A percentile compares a stretch with the other conserved stretches of the same genome.
Conservation (phyloP, 2,797 vertebrate species). For the Falco novaeseelandiae region DNA sequence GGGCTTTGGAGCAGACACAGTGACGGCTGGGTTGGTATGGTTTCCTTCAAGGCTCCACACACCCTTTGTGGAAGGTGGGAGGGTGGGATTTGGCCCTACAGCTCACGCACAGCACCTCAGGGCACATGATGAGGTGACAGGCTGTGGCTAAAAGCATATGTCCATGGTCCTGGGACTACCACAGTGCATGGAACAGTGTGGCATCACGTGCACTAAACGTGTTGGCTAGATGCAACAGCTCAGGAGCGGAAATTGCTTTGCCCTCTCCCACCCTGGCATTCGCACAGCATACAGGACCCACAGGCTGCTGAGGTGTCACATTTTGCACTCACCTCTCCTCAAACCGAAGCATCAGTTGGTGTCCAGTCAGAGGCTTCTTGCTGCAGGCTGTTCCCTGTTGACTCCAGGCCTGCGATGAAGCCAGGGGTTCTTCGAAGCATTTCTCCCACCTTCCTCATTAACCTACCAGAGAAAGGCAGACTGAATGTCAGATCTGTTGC, state of each 20-base stretch:
- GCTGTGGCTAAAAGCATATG: not conserved
- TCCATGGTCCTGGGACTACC: not conserved
- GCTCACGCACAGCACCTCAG: not conserved
- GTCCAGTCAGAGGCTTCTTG: not conserved
- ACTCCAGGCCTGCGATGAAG: not conserved
- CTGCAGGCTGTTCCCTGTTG: not conserved
- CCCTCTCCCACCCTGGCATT: not conserved
- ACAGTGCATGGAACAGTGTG: fast-evolving
- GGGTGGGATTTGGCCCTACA: not conserved
- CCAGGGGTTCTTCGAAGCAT: not conserved
- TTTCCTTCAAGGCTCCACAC: not conserved
- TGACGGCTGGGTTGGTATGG: not conserved
- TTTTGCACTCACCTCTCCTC: not conserved
- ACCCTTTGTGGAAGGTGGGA: not conserved
- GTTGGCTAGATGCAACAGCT: fast-evolving
- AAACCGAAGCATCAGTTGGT: not conserved
- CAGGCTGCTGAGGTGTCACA: not conserved
- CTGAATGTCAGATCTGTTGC: not conserved
- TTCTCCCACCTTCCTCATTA: not conserved
- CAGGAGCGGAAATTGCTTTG: not conserved
- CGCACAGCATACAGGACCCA: not conserved
- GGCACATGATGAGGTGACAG: not conserved
- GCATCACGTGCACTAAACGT: not conserved
- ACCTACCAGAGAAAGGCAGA: not conserved
- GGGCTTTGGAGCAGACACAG: not conserved